A percentile compares a stretch with the other conserved stretches of the same genome.
phyloP scores from a whole-genome alignment of 2,888 invertebrate species.

The Drosophila testacea region DNA sequence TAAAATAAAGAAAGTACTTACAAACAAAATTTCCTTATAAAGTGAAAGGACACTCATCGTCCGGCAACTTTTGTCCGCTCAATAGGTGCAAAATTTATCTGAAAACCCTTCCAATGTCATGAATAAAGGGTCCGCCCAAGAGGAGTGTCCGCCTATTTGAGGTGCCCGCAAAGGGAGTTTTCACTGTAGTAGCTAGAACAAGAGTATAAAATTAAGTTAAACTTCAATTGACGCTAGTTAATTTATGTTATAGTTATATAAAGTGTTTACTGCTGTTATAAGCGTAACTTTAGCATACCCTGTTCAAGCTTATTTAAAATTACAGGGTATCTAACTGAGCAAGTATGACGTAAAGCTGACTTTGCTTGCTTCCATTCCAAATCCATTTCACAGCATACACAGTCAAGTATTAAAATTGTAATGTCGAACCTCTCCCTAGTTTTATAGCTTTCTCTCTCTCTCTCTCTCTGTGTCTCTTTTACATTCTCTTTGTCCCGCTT shows the following conservation, averaged over 20 bases:
- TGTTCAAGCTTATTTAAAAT: neutral
- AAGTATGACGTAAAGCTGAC: neutral
- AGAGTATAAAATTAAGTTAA: no score
- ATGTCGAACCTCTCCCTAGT: neutral
- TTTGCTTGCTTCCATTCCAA: constrained; percentile 1
- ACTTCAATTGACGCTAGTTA: neutral
- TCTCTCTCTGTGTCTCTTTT: neutral
- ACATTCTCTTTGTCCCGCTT: neutral
- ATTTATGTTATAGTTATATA: neutral
- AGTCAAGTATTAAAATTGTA: constrained; percentile 14
- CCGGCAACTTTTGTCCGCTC: no score
- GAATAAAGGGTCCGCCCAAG: no score
- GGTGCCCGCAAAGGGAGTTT: no score
- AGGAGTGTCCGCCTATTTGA: no score
- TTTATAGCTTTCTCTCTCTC: neutral
- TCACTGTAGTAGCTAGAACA: no score
- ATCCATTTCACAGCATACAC: constrained; percentile 7
- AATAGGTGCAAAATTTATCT: no score
- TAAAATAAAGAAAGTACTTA: neutral
- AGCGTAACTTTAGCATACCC: neutral
- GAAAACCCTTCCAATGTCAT: no score
- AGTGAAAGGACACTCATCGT: no score
- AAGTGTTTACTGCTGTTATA: neutral
- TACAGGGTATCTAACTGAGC: neutral
- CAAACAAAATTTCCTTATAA: no score